These are phyloP conservation scores for Nomada hirtipes DNA, from an alignment of 2,888 invertebrate species.

Conservation along the genomic window DNA sequence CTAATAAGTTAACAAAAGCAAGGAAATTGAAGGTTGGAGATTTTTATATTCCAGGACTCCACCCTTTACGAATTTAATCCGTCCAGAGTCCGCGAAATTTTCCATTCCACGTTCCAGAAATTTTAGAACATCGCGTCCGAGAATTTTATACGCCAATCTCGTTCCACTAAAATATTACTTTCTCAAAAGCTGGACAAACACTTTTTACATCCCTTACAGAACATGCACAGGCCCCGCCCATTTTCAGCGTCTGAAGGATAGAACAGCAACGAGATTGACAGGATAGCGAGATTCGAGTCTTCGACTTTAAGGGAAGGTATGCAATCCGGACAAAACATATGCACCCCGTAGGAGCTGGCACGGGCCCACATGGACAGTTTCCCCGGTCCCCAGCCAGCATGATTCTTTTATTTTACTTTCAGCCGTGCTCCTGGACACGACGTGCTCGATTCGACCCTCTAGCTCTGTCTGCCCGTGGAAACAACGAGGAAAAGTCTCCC, in stretches of 20 bases:
- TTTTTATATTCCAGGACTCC: background rate
- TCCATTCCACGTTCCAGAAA: too few relatives aligned
- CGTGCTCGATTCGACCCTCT: conserved; percentile 72
- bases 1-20: background rate
- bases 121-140: background rate
- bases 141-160: background rate
- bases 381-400: conserved; percentile 81
- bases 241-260: background rate
- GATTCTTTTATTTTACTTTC: conserved; percentile 83
- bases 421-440: conserved; percentile 70
- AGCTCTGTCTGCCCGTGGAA: conserved; percentile 49
- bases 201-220: background rate
- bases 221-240: background rate
- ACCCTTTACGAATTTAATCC: background rate
- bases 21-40: background rate
- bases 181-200: background rate
- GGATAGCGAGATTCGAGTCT: background rate
- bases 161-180: too few relatives aligned
- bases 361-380: conserved; percentile 64
- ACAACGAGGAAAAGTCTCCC: conserved; percentile 46
- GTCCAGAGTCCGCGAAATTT: background rate
- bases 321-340: conserved; percentile 66
- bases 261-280: background rate
- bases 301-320: conserved; percentile 45
- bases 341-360: conserved; percentile 51